These are phyloP conservation scores for Coptodon bakossiorum DNA, from an alignment of 2,113 vertebrate species.

Conservation along the genomic window DNA sequence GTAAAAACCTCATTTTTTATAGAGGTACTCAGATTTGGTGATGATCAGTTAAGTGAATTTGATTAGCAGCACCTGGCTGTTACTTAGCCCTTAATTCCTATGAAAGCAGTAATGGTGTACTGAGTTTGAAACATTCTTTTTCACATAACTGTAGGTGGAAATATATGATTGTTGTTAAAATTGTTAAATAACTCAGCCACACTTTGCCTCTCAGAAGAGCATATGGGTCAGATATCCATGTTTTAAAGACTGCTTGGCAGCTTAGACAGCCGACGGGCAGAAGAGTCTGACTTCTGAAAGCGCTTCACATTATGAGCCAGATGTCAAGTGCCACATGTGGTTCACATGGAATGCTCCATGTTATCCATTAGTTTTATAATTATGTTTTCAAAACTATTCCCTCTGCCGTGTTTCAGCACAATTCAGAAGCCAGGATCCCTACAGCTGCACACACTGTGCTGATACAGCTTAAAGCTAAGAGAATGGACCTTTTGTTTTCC, in stretches of 20 bases:
- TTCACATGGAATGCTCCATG: slow-evolving; percentile 16
- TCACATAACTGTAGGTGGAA: background rate
- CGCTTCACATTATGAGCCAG: slow-evolving; percentile 27
- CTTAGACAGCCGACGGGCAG: background rate
- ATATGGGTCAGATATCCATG: background rate
- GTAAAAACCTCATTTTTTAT: background rate
- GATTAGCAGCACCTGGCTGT: background rate
- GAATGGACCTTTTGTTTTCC: background rate
- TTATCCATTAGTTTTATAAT: slow-evolving; percentile 24
- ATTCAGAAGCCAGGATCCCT: background rate
- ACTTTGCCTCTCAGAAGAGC: background rate
- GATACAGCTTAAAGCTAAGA: background rate
- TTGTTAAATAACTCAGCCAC: background rate
- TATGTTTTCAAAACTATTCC: background rate
- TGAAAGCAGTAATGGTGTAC: background rate
- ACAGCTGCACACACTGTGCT: background rate
- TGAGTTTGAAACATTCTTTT: background rate
- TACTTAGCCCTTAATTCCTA: background rate
- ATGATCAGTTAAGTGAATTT: background rate
- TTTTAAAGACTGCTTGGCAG: slow-evolving; percentile 38
- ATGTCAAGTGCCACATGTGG: slow-evolving; percentile 32
- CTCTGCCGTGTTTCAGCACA: background rate
- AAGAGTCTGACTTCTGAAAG: slow-evolving; percentile 6
- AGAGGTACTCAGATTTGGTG: background rate
- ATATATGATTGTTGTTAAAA: background rate